Evolutionary conservation across 2,113 vertebrate species (phyloP), one percentile per base, ranked within the genome.

Genomic region (Propithecus coquereli): DNA sequence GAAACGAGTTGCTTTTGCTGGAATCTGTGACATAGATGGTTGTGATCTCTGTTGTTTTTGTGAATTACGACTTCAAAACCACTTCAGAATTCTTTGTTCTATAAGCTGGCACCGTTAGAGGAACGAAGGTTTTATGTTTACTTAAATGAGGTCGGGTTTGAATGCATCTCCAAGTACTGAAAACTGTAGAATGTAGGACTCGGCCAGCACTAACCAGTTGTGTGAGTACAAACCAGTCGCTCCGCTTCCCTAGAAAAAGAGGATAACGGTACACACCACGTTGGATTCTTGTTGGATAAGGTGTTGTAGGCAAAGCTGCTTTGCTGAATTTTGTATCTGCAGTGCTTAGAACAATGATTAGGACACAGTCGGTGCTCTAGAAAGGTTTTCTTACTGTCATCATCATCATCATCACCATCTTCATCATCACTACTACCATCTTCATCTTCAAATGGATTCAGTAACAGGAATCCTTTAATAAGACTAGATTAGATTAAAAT

Each of bases 231-330:
- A 76, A 1, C 2, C 52, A 43, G 40, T 83, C 7, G 84, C 2
- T 16, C 6, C 1, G 40, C 9, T 25, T 22, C 6, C 25, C 63
- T 73, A 61, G 45, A 5, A 52, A 85, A 61, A 50, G 50, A 65
- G 37, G 73, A 45, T 63, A 22, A 2, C 0, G 14, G 7, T 30
- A 23, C 2, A 1, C 1, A 22, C 32, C 22, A 57, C 5, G 1
- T 1, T 10, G 77, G 65, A 23, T 52, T 94, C 68, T 65, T 45
- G 20, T 8, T 59, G 11, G 57, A 27, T 54, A 9, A 50, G 8
- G 8, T 25, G 14, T 27, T 10, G 1, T 5, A n/a, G 77, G 37
- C 30, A 40, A 47, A n/a, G 9, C 23, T 34, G 9, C 71, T 30
- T 25, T 57, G 43, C 25, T 92, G 71, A 81, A 18, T 57, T 45